Conservation (phyloP, 2,113 vertebrate species). For the Panthera uncia region DNA sequence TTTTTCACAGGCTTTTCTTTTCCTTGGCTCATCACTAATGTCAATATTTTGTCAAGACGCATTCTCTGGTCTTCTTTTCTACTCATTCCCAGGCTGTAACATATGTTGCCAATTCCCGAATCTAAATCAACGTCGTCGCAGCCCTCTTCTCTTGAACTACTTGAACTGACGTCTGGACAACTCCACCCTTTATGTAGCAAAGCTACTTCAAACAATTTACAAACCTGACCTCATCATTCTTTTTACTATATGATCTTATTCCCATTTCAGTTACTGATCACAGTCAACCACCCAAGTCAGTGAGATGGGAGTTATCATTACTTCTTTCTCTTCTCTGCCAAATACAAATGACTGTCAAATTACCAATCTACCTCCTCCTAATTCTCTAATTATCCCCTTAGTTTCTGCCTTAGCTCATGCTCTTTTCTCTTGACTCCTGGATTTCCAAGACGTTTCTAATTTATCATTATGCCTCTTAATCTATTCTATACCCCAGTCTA, state of each 20-base stretch:
- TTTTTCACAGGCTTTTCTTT: not conserved
- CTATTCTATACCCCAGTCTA: not conserved
- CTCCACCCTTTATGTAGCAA: not conserved
- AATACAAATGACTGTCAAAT: not conserved
- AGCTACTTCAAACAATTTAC: not conserved
- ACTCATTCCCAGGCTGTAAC: not conserved
- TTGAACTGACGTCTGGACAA: not conserved
- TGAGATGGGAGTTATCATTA: not conserved
- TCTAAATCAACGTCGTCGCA: not conserved
- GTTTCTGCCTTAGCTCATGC: not conserved
- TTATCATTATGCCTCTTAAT: not conserved
- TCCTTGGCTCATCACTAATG: not conserved
- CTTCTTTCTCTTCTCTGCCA: not conserved
- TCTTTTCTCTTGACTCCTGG: not conserved
- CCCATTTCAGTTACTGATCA: not conserved
- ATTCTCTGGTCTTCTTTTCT: not conserved
- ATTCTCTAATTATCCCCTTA: not conserved
- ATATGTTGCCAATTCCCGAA: not conserved
- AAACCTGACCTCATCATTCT: not conserved
- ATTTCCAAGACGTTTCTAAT: conserved; percentile 2
- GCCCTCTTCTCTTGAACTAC: not conserved
- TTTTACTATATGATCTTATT: not conserved
- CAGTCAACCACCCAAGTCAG: not conserved
- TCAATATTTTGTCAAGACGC: conserved; percentile 14
- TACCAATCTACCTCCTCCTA: not conserved